phyloP scores from a whole-genome alignment of 2,113 vertebrate species.

The Sigmodon hispidus region DNA sequence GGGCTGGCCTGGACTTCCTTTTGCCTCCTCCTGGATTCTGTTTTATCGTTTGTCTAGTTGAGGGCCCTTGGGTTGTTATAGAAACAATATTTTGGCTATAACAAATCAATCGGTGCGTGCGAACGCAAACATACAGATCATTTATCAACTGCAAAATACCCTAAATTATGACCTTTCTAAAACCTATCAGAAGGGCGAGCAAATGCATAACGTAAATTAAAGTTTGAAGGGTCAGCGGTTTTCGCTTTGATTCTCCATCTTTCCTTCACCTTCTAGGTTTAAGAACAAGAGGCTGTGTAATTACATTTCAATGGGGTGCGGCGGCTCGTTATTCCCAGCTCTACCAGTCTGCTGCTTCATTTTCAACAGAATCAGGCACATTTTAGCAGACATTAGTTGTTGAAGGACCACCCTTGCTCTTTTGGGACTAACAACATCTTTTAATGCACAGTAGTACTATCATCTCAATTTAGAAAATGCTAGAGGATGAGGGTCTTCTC shows the following conservation, averaged over 20 bases:
- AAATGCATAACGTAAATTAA: slow-evolving; percentile 98
- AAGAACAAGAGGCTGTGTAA: slow-evolving; percentile 98
- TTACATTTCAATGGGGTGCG: slow-evolving; percentile 98
- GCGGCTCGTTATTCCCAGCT: slow-evolving; percentile 97
- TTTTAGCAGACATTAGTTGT: slow-evolving; percentile 87
- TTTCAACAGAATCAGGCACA: slow-evolving; percentile 94
- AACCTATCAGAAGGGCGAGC: slow-evolving; percentile 94
- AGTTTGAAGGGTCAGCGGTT: slow-evolving; percentile 99
- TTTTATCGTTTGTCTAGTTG: slow-evolving; percentile 92
- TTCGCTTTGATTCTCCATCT: slow-evolving; percentile 99
- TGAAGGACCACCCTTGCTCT: slow-evolving; percentile 84
- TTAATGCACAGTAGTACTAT: slow-evolving; percentile 84
- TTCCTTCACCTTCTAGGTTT: slow-evolving; percentile 95
- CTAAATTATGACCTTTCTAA: slow-evolving; percentile 99
- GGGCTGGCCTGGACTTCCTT: slow-evolving; percentile 80
- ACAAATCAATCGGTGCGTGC: slow-evolving; percentile 95
- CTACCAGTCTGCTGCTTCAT: slow-evolving; percentile 93
- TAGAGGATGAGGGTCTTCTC: slow-evolving; percentile 62
- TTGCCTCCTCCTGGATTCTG: slow-evolving; percentile 83
- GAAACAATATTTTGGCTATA: slow-evolving; percentile 93
- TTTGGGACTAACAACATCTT: slow-evolving; percentile 84
- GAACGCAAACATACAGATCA: slow-evolving; percentile 97
- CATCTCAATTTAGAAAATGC: slow-evolving; percentile 86
- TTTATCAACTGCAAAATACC: slow-evolving; percentile 99
- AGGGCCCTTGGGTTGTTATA: slow-evolving; percentile 90